phyloP scores from a whole-genome alignment of 2,797 vertebrate genomes.

The Micropoecilia bifurca region DNA sequence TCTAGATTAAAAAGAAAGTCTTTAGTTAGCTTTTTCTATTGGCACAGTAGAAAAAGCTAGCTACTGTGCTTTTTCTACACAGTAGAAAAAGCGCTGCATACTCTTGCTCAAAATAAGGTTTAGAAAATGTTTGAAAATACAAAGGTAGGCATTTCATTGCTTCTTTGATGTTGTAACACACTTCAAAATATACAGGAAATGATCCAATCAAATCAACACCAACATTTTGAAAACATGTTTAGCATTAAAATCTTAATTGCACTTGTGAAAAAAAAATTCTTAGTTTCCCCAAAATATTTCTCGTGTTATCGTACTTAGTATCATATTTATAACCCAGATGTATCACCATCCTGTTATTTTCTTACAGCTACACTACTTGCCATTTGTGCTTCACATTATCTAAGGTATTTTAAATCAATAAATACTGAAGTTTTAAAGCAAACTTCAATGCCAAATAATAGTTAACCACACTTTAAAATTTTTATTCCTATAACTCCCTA shows the following conservation, averaged over 20 bases:
- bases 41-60: too few species aligned
- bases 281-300: neutral
- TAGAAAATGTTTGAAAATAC: neutral
- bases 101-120: neutral
- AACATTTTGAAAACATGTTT: neutral
- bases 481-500: neutral
- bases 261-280: neutral
- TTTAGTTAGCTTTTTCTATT: too few species aligned
- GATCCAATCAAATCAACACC: neutral
- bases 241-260: neutral
- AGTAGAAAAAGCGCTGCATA: too few species aligned
- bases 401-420: constrained; percentile 1
- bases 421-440: neutral
- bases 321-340: neutral
- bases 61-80: too few species aligned
- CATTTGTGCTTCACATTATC: neutral
- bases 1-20: too few species aligned
- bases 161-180: neutral
- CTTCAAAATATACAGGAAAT: neutral
- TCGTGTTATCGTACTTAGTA: neutral
- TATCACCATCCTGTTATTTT: neutral
- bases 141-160: neutral
- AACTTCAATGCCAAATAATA: neutral
- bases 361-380: neutral
- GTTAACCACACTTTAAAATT: neutral